Evolutionary conservation across 2,888 invertebrate species (phyloP), one percentile per base, ranked within the genome.

Genomic region (Actias luna): DNA sequence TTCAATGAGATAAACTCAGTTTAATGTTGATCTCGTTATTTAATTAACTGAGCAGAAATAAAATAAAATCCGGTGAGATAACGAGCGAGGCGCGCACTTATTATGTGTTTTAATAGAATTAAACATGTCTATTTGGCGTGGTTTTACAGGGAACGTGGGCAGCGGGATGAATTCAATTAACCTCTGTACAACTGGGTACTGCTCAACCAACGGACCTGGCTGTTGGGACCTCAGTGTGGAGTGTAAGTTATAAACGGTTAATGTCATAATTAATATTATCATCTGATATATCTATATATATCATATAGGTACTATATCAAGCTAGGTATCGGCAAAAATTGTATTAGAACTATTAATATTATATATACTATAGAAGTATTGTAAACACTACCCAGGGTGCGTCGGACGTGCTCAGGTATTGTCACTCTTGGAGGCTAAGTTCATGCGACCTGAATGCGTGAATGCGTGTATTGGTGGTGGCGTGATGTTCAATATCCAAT

Each of bases 141-240:
- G 83, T 85, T 85, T 84, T 82, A 81, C 81, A 79, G 76, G 76
- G 80, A 72, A 76, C 74, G 78, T 70, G 75, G 81, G 74, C 74
- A 79, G 79, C 78, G 77, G 83, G 79, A 83, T 85, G 82, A 88
- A 88, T 88, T 88, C 88, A 88, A 87, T 88, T 88, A 88, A 87
- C 87, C 82, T 75, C 79, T 76, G 76, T 81, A 82, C 85, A 84
- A 82, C 83, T 76, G 79, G 80, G 77, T 74, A 31, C n/a, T 58
- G 75, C 65, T 69, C 69, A 72, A 71, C 75, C 76, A 76, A 73
- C 73, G 70, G 75, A 74, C 72, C 77, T 78, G n/a, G 82, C 86
- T 85, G 78, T 70, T 75, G 86, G 85, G 86, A 86, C 77, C 61
- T 52, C 61, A 65, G 65, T 66, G 36, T 61, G 36, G n/a, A 18